Evolutionary conservation across 1,140 invertebrate genomes (phyloP).

Genomic region (Helicoverpa zea): DNA sequence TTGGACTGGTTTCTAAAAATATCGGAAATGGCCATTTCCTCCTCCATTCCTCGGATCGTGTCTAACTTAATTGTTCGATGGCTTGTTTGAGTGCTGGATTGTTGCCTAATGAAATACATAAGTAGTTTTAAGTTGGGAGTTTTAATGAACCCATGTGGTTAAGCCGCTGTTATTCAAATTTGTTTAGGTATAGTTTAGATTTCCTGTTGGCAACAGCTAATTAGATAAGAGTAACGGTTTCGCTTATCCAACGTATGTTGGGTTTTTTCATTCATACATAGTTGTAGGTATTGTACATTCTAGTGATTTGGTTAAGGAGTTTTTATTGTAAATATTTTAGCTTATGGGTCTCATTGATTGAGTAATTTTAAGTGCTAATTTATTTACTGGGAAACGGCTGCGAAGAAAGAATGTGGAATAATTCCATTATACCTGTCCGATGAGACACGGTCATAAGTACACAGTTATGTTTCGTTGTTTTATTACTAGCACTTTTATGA

Average conservation of each 20-base stretch:
- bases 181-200: background rate
- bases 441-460: too few species aligned
- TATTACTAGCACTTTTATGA: too few species aligned
- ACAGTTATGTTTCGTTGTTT: too few species aligned
- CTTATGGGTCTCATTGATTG: too few species aligned
- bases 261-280: background rate
- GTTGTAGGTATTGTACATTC: background rate
- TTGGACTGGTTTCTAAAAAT: slow-evolving; percentile 84
- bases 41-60: slow-evolving; percentile 56
- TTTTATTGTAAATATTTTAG: too few species aligned
- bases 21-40: slow-evolving; percentile 77
- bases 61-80: slow-evolving; percentile 56
- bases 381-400: too few species aligned
- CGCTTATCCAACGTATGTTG: background rate
- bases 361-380: too few species aligned
- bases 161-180: background rate
- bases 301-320: background rate
- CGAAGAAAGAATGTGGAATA: too few species aligned
- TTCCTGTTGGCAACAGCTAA: slow-evolving; percentile 23
- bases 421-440: too few species aligned
- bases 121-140: background rate
- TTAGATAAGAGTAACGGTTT: slow-evolving; percentile 19
- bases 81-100: background rate
- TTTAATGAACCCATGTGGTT: background rate
- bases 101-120: background rate